phyloP scores from a whole-genome alignment of 2,113 vertebrate genomes.

The Ictalurus furcatus region DNA sequence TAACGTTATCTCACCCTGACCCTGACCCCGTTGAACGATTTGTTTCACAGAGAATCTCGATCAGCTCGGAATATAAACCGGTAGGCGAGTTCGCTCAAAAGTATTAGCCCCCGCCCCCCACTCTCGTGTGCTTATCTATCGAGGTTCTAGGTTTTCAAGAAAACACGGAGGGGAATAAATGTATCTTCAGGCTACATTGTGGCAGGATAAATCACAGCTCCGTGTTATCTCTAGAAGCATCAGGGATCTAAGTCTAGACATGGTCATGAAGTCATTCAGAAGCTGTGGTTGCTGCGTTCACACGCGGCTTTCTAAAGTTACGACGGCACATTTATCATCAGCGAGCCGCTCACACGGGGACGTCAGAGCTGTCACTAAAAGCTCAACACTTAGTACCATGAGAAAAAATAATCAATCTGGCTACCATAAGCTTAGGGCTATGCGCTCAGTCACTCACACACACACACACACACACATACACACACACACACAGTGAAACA shows the following conservation, averaged over 20 bases:
- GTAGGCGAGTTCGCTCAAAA: background rate
- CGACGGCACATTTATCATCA: constrained; percentile 3
- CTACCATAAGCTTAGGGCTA: background rate
- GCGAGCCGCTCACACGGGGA: background rate
- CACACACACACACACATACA: constrained; percentile 18
- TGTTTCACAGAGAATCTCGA: background rate
- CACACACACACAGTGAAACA: background rate
- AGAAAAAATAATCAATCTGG: background rate
- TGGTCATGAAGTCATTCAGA: constrained; percentile 11
- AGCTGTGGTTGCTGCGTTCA: background rate
- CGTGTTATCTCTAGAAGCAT: constrained; percentile 19
- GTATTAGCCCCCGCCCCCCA: background rate
- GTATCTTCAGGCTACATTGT: constrained; percentile 26
- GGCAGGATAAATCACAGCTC: constrained; percentile 10
- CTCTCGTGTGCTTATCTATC: background rate
- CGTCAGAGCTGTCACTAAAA: constrained; percentile 12
- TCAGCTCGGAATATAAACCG: background rate
- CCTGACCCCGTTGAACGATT: background rate
- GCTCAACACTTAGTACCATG: background rate
- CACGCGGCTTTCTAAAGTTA: background rate
- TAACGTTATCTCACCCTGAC: background rate
- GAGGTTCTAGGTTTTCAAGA: background rate
- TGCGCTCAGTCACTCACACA: constrained; percentile 3
- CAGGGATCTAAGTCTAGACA: background rate
- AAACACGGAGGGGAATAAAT: background rate